phyloP scores from a whole-genome alignment of 2,888 invertebrate genomes.

The Sarcophaga caerulescens region DNA sequence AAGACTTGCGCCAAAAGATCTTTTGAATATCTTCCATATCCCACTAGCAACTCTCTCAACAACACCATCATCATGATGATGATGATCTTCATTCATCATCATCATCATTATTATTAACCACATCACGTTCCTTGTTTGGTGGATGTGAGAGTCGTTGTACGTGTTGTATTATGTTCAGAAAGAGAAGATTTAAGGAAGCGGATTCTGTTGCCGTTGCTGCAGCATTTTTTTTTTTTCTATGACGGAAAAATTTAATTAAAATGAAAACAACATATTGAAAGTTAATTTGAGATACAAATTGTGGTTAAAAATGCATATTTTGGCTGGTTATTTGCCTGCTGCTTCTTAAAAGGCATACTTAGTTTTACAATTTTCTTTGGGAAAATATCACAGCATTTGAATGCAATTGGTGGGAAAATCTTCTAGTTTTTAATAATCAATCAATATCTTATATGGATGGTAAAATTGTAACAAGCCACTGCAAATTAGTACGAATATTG shows the following conservation, averaged over 20 bases:
- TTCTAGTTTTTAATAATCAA: neutral
- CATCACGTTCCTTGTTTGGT: constrained; percentile 23
- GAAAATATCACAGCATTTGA: too few species aligned
- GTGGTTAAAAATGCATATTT: constrained; percentile 7
- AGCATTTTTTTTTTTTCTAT: constrained; percentile 22
- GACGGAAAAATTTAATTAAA: constrained; percentile 46
- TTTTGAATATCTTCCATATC: constrained; percentile 16
- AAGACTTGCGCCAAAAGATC: constrained; percentile 28
- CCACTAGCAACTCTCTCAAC: constrained; percentile 5
- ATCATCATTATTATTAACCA: constrained; percentile 1
- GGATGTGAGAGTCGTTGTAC: neutral
- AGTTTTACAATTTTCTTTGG: too few species aligned
- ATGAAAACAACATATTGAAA: constrained; percentile 21
- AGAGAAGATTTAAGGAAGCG: constrained; percentile 37
- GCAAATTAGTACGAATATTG: too few species aligned
- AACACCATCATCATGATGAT: neutral
- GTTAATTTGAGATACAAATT: constrained; percentile 10
- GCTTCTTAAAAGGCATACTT: neutral
- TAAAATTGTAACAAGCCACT: too few species aligned
- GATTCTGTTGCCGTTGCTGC: constrained; percentile 13
- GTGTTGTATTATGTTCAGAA: neutral
- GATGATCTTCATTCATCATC: neutral
- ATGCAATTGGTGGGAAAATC: neutral
- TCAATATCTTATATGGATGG: too few species aligned
- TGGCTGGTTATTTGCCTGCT: neutral